These are phyloP conservation scores for Neuroterus valhalla DNA, from an alignment of 1,140 invertebrate genomes.

Conservation along the genomic window DNA sequence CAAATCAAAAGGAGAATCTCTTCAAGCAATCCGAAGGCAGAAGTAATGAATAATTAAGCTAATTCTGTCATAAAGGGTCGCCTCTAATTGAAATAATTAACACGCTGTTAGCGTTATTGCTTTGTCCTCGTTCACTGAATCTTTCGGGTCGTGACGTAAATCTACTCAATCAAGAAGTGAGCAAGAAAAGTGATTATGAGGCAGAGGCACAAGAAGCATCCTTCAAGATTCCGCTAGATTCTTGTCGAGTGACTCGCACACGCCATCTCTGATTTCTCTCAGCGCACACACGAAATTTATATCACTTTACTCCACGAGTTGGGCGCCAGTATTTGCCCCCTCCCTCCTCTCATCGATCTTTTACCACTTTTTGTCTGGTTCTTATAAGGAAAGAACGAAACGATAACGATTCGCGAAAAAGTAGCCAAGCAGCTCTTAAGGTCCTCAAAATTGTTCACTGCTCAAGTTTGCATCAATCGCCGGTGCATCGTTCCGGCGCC, in stretches of 20 bases:
- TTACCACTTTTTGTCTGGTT: too few relatives aligned
- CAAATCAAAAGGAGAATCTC: conserved; percentile 2
- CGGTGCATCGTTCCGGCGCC: too few relatives aligned
- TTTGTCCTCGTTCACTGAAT: not conserved
- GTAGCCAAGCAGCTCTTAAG: too few relatives aligned
- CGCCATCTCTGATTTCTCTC: not conserved
- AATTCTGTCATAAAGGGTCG: conserved; percentile 40
- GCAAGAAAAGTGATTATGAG: conserved; percentile 32
- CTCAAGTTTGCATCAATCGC: too few relatives aligned
- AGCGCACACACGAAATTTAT: not conserved
- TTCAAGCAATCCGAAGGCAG: not conserved
- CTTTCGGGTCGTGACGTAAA: conserved; percentile 12
- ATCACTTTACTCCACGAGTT: not conserved
- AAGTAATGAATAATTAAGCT: conserved; percentile 54
- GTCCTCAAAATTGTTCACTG: too few relatives aligned
- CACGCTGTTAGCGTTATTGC: conserved; percentile 33
- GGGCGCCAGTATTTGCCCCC: not conserved
- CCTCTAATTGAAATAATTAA: conserved; percentile 43
- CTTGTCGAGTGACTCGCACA: not conserved
- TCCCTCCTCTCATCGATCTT: too few relatives aligned
- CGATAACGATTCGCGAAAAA: too few relatives aligned
- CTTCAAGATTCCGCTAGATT: conserved; percentile 7
- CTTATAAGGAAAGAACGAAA: too few relatives aligned
- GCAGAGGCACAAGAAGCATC: conserved; percentile 5
- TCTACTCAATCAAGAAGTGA: conserved; percentile 3